Evolutionary conservation across 2,888 invertebrate species (phyloP), one percentile per base, ranked within the genome.

Genomic region (Polietes domitor): DNA sequence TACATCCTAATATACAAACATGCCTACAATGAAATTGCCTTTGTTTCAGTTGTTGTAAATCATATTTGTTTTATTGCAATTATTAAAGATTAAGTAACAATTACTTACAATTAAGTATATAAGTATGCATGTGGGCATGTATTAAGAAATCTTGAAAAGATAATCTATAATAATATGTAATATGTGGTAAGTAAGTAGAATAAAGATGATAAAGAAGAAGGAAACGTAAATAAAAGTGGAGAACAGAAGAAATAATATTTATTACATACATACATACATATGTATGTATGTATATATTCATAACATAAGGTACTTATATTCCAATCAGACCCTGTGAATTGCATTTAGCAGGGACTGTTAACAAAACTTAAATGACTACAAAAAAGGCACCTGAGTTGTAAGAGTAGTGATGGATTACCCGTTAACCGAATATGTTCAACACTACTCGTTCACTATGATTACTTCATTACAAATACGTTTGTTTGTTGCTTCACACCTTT

Each of bases 351-450:
- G 41, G 24, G 58, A 55, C 15, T 43, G 19, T 70, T 76, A 73
- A 82, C 71, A 77, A 82, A 90, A 88, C 88, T 90, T 90, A 90
- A 88, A 86, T 89, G 90, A 90, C 91, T 91, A 90, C 86, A 85
- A 89, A 89, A 86, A 90, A 90, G 90, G 90, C 90, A 90, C 90
- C 90, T 90, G 90, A 90, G 90, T 90, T 90, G 88, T 79, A 78
- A 76, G 58, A 61, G 53, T 53, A 84, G 78, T 76, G 78, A 78
- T 76, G 61, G 17, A 37, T 19, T 37, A 21, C 43, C 15, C 65
- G 37, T 19, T 37, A 19, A n/a, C 21, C 68, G 68, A 68, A 15
- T 41, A 65, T 10, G 9, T 19, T 12, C 37, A 65, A 19, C 41
- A 68, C 68, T 43, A 68, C 24, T 43, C 41, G 37, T 10, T 41